Evolutionary conservation across 1,140 invertebrate genomes (phyloP).

Genomic region (Trissolcus basalis): DNA sequence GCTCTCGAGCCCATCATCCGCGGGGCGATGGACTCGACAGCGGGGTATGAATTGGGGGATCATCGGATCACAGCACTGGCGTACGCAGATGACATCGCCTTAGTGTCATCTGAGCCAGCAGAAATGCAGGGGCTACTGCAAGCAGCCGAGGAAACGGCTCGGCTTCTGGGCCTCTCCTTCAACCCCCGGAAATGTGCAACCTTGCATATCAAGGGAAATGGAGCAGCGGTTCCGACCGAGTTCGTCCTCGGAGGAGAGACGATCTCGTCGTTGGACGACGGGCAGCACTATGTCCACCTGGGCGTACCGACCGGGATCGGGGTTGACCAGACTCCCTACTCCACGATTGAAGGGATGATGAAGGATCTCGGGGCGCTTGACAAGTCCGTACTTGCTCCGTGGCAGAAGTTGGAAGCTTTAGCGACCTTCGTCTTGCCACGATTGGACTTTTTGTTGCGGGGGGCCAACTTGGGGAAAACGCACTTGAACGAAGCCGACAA

Average conservation of each 20-base stretch:
- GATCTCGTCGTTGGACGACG: constrained; percentile 23
- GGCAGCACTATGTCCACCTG: constrained; percentile 59
- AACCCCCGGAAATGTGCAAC: constrained; percentile 59
- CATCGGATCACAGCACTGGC: constrained; percentile 59
- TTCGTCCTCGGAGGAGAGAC: constrained; percentile 25
- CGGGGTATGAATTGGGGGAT: constrained; percentile 44
- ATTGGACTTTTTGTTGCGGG: constrained; percentile 62
- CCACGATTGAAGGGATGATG: constrained; percentile 32
- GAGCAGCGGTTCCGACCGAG: constrained; percentile 3
- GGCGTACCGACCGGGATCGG: constrained; percentile 59
- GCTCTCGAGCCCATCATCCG: constrained; percentile 63
- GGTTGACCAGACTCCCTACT: constrained; percentile 50
- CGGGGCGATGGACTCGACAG: neutral
- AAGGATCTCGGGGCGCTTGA: constrained; percentile 43
- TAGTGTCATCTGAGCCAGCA: constrained; percentile 32
- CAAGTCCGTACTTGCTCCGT: constrained; percentile 62
- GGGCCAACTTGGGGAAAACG: constrained; percentile 44
- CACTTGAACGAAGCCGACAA: constrained; percentile 45
- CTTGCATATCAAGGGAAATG: constrained; percentile 38
- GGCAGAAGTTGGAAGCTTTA: constrained; percentile 69
- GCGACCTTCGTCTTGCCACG: constrained; percentile 64
- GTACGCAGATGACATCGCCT: constrained; percentile 62
- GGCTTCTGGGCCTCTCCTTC: constrained; percentile 50
- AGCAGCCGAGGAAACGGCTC: constrained; percentile 11
- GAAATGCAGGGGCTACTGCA: constrained; percentile 38